Evolutionary conservation across 2,797 vertebrate genomes (phyloP), one percentile per base, ranked within the genome.

Genomic region (Pipistrellus pipistrellus): DNA sequence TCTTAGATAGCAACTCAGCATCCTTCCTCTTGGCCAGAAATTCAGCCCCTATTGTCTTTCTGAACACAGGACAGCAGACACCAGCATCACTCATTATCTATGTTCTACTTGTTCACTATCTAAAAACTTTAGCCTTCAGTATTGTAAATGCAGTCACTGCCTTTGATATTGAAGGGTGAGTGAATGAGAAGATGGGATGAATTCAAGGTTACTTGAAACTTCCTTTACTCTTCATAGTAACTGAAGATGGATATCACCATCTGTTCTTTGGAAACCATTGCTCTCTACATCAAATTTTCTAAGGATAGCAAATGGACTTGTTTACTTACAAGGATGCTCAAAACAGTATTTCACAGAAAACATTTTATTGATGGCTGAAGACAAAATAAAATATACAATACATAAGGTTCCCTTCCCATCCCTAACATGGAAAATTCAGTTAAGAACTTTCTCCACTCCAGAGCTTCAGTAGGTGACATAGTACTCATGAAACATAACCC

Each of bases 281-380:
- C 27, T 68, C 83, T 75, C 71, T 18, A 75, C 23, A 68, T 64
- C 38, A 51, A 84, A 83, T 76, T 76, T 76, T 66, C 80, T 85
- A 83, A 53, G 93, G 48, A 59, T 1, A 53, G 48, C 21, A 83
- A 94, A 78, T 4, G 15, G 27, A 68, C 14, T 30, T 18, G 53
- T 57, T 96, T 64, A n/a, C 76, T 93, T 78, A 89, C n/a, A 91
- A 95, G 64, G 77, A 81, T 44, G 23, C 76, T 86, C 87, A 91
- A 75, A 84, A 53, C 68, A 89, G 21, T 48, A 93, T n/a, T 87
- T 73, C 88, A 90, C 53, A 89, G 32, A 92, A 97, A 96, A 97
- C 3, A 3, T 73, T 98, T 98, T 98, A 98, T 98, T 98, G 88
- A 87, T 97, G 77, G 35, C n/a, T 81, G 92, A 0, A 53, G 91